Conservation (phyloP, 2,113 vertebrate species). For the Synodontis membranacea region DNA sequence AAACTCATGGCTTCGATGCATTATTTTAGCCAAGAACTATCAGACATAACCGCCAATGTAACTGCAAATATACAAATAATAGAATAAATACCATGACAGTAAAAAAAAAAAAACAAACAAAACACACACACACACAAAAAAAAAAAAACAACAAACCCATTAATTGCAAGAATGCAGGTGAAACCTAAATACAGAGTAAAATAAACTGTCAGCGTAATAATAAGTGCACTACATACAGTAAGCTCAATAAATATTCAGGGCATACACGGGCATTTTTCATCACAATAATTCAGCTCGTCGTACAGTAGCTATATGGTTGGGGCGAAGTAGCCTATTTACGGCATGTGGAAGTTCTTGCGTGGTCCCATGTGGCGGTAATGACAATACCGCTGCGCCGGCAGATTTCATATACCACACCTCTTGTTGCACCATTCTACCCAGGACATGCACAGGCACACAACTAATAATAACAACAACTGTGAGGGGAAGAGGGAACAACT, state of each 20-base stretch:
- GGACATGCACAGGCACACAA: too few relatives aligned
- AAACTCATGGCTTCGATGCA: background rate
- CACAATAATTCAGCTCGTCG: too few relatives aligned
- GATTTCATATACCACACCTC: background rate
- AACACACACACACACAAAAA: too few relatives aligned
- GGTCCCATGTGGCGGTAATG: background rate
- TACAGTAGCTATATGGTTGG: too few relatives aligned
- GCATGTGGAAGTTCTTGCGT: background rate
- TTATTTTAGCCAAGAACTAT: too few relatives aligned
- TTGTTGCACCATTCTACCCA: background rate
- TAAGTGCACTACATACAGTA: background rate
- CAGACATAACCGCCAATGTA: too few relatives aligned
- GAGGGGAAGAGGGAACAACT: background rate
- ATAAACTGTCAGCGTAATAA: background rate
- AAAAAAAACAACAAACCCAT: too few relatives aligned
- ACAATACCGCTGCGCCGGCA: background rate
- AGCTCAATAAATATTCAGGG: background rate
- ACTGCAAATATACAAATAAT: too few relatives aligned
- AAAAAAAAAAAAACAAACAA: too few relatives aligned
- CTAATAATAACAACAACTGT: too few relatives aligned
- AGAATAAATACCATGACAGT: too few relatives aligned
- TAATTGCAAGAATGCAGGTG: too few relatives aligned
- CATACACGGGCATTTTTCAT: background rate
- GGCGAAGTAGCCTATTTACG: background rate
- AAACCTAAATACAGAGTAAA: background rate